Percentiles rank a stretch among this genome's conserved stretches.
These are phyloP conservation scores for Isoperla grammatica DNA, from an alignment of 2,888 invertebrate species.

Conservation along the genomic window DNA sequence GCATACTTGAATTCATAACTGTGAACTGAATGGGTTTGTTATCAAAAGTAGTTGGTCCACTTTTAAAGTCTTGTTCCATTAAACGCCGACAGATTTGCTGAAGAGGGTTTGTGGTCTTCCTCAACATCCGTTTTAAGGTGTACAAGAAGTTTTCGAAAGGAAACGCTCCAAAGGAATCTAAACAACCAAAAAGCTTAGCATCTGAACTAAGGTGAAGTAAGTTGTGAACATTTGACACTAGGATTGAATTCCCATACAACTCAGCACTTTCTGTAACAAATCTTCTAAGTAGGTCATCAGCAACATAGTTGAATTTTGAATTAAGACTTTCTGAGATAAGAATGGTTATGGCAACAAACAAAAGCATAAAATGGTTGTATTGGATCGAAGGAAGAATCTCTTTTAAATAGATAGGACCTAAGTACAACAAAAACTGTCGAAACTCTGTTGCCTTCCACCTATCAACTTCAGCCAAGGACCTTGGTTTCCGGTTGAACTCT, in stretches of 20 bases:
- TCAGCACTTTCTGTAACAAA: neutral
- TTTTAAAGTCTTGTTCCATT: neutral
- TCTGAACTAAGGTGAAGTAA: conserved; percentile 18
- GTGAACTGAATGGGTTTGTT: too few relatives aligned
- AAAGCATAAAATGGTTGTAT: conserved; percentile 16
- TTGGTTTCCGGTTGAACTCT: conserved; percentile 36
- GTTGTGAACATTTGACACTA: neutral
- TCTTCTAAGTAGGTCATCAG: neutral
- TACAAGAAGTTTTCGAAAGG: conserved; percentile 34
- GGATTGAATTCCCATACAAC: neutral
- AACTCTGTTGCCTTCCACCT: conserved; percentile 38
- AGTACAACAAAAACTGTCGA: conserved; percentile 34
- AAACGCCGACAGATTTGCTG: conserved; percentile 16
- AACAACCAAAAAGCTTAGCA: conserved; percentile 28
- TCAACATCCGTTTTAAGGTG: conserved; percentile 19
- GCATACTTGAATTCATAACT: too few relatives aligned
- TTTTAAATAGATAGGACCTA: conserved; percentile 34
- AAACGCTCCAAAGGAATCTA: conserved; percentile 32
- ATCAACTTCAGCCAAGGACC: conserved; percentile 32
- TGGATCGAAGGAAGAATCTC: conserved; percentile 15
- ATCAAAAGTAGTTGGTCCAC: too few relatives aligned
- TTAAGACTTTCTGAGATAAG: neutral
- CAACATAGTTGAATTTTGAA: neutral
- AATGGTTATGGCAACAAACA: neutral
- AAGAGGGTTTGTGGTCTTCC: conserved; percentile 20